Evolutionary conservation across 1,140 invertebrate species (phyloP).

Genomic region (Procambarus clarkii): DNA sequence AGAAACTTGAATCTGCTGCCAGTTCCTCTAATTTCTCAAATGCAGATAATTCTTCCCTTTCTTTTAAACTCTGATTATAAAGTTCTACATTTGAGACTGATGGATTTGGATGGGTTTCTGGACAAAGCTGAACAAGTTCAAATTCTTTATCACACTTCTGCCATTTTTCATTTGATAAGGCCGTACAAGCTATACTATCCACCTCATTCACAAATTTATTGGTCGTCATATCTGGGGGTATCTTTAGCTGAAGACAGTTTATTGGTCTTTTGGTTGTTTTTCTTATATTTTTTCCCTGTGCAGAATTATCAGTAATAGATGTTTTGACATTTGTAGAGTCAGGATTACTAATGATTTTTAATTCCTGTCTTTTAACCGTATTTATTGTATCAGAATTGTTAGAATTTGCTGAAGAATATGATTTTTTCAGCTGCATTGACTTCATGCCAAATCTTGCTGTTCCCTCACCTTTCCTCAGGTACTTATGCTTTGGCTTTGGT

Average conservation of each 20-base stretch:
- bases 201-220: neutral
- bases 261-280: neutral
- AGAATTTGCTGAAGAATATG: neutral
- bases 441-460: constrained; percentile 70
- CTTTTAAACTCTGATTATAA: constrained; percentile 36
- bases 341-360: neutral
- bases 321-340: neutral
- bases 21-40: constrained; percentile 85
- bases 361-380: neutral
- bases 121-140: neutral
- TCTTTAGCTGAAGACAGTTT: neutral
- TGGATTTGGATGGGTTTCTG: neutral
- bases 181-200: neutral
- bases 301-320: neutral
- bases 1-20: constrained; percentile 83
- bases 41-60: constrained; percentile 80
- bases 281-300: neutral
- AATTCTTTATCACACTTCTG: neutral
- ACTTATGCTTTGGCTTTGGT: constrained; percentile 28
- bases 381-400: neutral
- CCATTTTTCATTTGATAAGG: neutral
- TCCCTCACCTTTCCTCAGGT: constrained; percentile 54
- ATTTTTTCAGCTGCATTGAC: constrained; percentile 41
- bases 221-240: neutral
- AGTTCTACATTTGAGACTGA: constrained; percentile 12